These are phyloP conservation scores for Spodoptera frugiperda DNA, from an alignment of 1,140 invertebrate genomes.

Conservation along the genomic window DNA sequence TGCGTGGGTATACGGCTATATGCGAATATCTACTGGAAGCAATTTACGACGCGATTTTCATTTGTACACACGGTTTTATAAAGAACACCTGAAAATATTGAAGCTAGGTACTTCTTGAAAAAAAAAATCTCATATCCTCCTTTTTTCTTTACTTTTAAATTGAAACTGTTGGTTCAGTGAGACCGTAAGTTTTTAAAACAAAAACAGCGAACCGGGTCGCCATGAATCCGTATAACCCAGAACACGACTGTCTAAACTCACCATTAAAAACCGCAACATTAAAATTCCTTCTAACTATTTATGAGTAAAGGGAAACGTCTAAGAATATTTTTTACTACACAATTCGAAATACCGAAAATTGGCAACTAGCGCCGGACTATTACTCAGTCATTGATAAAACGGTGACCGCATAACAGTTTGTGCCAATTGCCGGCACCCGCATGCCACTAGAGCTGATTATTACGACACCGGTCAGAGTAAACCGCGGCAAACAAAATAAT, in stretches of 20 bases:
- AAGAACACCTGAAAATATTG: not conserved
- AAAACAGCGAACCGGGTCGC: too few species aligned
- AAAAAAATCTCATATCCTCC: too few species aligned
- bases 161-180: too few species aligned
- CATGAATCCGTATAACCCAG: too few species aligned
- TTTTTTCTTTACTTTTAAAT: too few species aligned
- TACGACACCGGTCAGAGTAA: constrained; percentile 45
- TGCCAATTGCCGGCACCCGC: constrained; percentile 56
- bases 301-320: not conserved
- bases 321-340: constrained; percentile 23
- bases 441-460: constrained; percentile 50
- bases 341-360: constrained; percentile 40
- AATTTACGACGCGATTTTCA: constrained; percentile 4
- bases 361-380: constrained; percentile 14
- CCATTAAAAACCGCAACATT: not conserved
- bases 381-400: constrained; percentile 55
- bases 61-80: not conserved
- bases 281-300: not conserved
- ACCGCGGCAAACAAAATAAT: constrained; percentile 36
- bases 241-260: too few species aligned
- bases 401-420: constrained; percentile 56
- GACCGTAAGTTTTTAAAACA: too few species aligned
- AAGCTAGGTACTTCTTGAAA: too few species aligned
- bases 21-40: not conserved
- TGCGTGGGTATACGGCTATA: not conserved